Evolutionary conservation across 2,888 invertebrate genomes (phyloP).

Genomic region (Dilophus febrilis): DNA sequence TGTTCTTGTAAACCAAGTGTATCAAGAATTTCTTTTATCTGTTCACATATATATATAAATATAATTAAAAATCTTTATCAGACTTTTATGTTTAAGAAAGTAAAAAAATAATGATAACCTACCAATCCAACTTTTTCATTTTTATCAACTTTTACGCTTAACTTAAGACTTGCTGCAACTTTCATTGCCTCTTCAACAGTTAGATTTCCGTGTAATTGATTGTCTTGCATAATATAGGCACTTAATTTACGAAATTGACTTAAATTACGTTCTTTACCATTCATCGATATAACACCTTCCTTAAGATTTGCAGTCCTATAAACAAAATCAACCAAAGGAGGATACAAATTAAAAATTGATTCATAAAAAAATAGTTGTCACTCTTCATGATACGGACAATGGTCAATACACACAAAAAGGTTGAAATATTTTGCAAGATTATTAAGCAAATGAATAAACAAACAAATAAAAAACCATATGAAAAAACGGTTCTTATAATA

Average conservation of each 20-base stretch:
- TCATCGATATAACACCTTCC: conserved; percentile 70
- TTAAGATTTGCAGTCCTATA: conserved; percentile 53
- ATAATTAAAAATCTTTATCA: too few species aligned
- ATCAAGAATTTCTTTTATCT: conserved; percentile 86
- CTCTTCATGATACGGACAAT: background rate
- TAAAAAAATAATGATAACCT: too few species aligned
- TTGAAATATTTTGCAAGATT: too few species aligned
- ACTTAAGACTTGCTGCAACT: conserved; percentile 78
- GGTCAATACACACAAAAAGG: background rate
- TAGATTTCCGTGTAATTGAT: conserved; percentile 78
- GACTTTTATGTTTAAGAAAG: too few species aligned
- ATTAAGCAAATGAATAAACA: too few species aligned
- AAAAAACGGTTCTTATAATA: too few species aligned
- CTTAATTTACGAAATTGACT: conserved; percentile 82
- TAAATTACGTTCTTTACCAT: conserved; percentile 64
- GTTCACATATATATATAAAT: conserved; percentile 9
- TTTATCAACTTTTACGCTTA: conserved; percentile 50
- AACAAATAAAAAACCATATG: too few species aligned
- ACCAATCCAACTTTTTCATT: conserved; percentile 71
- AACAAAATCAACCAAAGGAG: background rate
- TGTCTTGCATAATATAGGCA: conserved; percentile 92
- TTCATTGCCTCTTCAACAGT: conserved; percentile 90
- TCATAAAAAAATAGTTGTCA: background rate
- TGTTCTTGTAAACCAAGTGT: conserved; percentile 77
- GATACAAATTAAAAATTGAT: background rate